Conservation (phyloP, 2,888 invertebrate species). For the Gibbula magus region DNA sequence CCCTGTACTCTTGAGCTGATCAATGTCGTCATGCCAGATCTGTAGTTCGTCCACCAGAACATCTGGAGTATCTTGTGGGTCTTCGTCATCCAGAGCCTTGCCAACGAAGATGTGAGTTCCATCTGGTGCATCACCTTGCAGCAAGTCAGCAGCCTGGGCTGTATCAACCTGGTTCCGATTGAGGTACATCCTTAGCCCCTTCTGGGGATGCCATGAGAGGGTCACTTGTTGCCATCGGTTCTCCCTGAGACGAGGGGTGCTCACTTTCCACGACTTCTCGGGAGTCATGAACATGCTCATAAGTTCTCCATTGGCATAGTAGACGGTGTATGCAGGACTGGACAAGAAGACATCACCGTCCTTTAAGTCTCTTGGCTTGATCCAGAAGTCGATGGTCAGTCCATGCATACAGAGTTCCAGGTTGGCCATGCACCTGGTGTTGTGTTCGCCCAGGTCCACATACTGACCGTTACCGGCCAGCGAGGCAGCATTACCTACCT, state of each 20-base stretch:
- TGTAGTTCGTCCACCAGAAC: slow-evolving; percentile 70
- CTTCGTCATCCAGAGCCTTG: slow-evolving; percentile 42
- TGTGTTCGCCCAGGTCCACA: slow-evolving; percentile 63
- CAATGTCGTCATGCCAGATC: slow-evolving; percentile 69
- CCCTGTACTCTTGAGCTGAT: slow-evolving; percentile 54
- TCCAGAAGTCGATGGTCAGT: slow-evolving; percentile 61
- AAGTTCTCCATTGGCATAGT: slow-evolving; percentile 62
- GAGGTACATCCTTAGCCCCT: slow-evolving; percentile 67
- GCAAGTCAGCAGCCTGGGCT: slow-evolving; percentile 31
- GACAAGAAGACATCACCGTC: slow-evolving; percentile 66
- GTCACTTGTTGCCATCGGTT: slow-evolving; percentile 69
- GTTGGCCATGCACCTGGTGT: slow-evolving; percentile 65
- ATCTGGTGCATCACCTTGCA: slow-evolving; percentile 44
- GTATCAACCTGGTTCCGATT: slow-evolving; percentile 55
- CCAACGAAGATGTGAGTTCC: slow-evolving; percentile 58
- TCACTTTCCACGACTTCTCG: slow-evolving; percentile 62
- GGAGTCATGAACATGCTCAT: slow-evolving; percentile 56
- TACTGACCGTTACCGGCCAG: slow-evolving; percentile 64
- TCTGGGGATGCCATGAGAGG: slow-evolving; percentile 69
- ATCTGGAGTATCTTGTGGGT: slow-evolving; percentile 49
- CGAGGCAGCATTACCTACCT: slow-evolving; percentile 63
- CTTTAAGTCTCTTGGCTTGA: slow-evolving; percentile 56
- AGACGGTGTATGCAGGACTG: slow-evolving; percentile 67
- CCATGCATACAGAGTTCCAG: slow-evolving; percentile 63
- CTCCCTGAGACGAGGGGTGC: slow-evolving; percentile 47